A percentile compares a stretch with the other conserved stretches of the same genome.
Conservation (phyloP, 2,888 invertebrate genomes). For the Osmoderma eremita region DNA sequence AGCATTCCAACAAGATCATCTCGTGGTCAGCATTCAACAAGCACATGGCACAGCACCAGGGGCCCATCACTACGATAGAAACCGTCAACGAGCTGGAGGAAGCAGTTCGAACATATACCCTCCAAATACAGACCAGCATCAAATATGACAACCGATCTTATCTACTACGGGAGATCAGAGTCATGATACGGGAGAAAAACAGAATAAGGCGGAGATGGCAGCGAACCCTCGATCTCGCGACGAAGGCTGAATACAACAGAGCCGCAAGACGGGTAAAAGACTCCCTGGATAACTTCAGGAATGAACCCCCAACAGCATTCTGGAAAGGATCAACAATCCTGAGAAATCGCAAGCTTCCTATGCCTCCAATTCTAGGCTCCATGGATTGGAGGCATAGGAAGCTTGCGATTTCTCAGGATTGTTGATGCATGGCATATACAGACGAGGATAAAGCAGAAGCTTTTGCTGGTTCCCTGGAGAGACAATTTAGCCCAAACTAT, state of each 20-base stretch:
- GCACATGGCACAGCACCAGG: neutral
- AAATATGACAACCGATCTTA: neutral
- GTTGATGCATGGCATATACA: neutral
- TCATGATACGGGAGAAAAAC: conserved; percentile 4
- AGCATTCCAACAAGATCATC: neutral
- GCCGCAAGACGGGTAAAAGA: too few relatives aligned
- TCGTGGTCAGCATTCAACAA: neutral
- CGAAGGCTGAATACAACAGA: too few relatives aligned
- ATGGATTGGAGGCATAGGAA: neutral
- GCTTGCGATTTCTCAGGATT: neutral
- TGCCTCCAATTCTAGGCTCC: neutral
- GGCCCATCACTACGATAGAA: neutral
- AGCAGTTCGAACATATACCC: neutral
- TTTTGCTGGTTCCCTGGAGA: conserved; percentile 18
- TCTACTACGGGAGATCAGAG: neutral
- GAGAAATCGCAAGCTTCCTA: neutral
- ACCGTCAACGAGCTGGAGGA: neutral
- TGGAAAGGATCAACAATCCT: neutral
- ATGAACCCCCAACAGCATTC: neutral
- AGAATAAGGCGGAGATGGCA: neutral
- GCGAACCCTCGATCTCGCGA: neutral
- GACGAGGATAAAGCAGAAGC: neutral
- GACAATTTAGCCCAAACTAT: conserved; percentile 30
- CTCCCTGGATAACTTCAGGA: too few relatives aligned
- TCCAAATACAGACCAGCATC: neutral